Base-by-base conservation (phyloP, 2,888 invertebrate species). In the Hydriomena furcata region DNA sequence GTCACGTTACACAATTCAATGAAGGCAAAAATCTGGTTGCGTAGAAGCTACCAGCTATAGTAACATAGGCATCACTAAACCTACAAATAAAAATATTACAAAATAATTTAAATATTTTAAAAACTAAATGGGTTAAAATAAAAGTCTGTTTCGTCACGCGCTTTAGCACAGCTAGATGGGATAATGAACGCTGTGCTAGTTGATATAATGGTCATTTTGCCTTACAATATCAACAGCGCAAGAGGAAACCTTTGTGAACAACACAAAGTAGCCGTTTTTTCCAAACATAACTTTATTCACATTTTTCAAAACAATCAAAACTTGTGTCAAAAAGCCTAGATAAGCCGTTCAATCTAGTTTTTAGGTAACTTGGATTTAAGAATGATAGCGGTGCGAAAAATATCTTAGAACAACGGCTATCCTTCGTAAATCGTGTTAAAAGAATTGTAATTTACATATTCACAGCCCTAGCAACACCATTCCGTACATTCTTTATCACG, bases 401-500 rank as follows among this genome's bases (percentile, higher is more conserved):
- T 17, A 2, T 17, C 4, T 17, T 17, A 11, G 13, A 12, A 12
- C 1, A 40, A 41, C 30, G 34, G 34, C 13, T n/a, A 52, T 69
- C 66, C 68, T 70, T 68, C 65, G 56, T 63, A 55, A 31, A 70
- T 68, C 67, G 74, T 58, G 66, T 76, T 64, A 70, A 74, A 71
- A 73, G 66, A 68, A 66, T 62, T 66, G 58, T 71, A 66, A 73
- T 79, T 66, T 79, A 82, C 74, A 82, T 79, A 82, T 83, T 87
- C 87, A 88, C 87, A 87, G 87, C 87, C 86, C 79, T 82, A 76
- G 77, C 77, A 71, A 76, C 79, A 70, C 74, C 71, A 24, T 23
- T 35, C n/a, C n/a, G 11, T 5, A 13, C 71, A 71, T 58, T 40
- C 37, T 13, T 20, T 13, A 27, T 36, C 28, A 35, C 21, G 52